phyloP scores from a whole-genome alignment of 2,888 invertebrate genomes.

The Pyrocoelia pectoralis region DNA sequence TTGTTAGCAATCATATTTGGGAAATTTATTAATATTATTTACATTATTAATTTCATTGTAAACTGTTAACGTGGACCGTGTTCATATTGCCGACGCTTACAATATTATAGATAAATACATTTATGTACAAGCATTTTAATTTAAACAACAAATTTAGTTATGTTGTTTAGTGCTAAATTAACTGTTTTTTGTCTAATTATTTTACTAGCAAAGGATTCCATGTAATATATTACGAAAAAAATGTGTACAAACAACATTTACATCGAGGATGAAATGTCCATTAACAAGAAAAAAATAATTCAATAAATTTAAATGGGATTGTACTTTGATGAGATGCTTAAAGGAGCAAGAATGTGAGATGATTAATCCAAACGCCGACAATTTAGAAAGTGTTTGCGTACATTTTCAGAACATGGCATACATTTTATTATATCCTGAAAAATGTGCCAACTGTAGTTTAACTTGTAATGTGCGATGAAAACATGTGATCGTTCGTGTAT shows the following conservation, averaged over 20 bases:
- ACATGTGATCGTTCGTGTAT: background rate
- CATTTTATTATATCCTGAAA: background rate
- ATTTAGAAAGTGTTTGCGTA: background rate
- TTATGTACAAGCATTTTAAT: background rate
- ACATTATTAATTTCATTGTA: background rate
- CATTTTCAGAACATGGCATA: background rate
- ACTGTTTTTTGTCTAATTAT: background rate
- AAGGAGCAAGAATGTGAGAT: background rate
- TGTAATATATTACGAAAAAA: background rate
- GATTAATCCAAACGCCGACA: slow-evolving; percentile 1
- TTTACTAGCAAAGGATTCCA: too few relatives aligned
- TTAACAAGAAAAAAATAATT: background rate
- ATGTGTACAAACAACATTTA: background rate
- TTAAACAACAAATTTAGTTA: background rate
- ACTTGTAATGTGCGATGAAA: background rate
- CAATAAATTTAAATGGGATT: background rate
- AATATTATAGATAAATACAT: background rate
- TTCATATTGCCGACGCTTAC: background rate
- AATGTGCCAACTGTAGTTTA: background rate
- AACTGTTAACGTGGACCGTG: too few relatives aligned
- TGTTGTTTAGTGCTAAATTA: background rate
- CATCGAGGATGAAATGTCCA: background rate
- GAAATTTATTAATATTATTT: slow-evolving; percentile 8
- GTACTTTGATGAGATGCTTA: background rate
- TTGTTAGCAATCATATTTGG: background rate